Conservation (phyloP, 2,888 invertebrate genomes). For the Catonia carolina region DNA sequence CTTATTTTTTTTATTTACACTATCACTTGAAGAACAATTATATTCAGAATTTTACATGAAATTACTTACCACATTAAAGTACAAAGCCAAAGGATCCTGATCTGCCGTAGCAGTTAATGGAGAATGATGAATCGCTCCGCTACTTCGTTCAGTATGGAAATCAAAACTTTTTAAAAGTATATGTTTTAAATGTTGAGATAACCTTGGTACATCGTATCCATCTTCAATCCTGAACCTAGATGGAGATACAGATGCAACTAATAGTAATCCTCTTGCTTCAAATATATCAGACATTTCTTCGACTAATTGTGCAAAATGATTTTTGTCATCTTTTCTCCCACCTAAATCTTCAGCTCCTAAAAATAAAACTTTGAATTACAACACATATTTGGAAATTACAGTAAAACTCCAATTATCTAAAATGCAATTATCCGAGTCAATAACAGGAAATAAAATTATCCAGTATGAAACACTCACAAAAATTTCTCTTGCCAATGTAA, state of each 20-base stretch:
- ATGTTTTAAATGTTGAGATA: conserved; percentile 57
- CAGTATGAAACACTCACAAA: too few relatives aligned
- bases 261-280: conserved; percentile 49
- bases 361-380: background rate
- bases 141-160: conserved; percentile 45
- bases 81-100: conserved; percentile 49
- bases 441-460: too few relatives aligned
- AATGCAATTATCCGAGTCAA: too few relatives aligned
- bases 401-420: too few relatives aligned
- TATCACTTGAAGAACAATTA: too few relatives aligned
- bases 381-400: too few relatives aligned
- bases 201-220: conserved; percentile 54
- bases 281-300: conserved; percentile 57
- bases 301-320: conserved; percentile 49
- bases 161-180: conserved; percentile 63
- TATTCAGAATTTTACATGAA: too few relatives aligned
- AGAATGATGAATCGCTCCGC: conserved; percentile 47
- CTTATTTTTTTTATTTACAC: too few relatives aligned
- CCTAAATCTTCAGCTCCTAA: conserved; percentile 45
- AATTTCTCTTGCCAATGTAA: too few relatives aligned
- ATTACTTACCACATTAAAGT: conserved; percentile 46
- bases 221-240: conserved; percentile 59
- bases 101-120: conserved; percentile 45
- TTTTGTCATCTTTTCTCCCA: conserved; percentile 46
- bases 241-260: conserved; percentile 54